Evolutionary conservation across 2,797 vertebrate species (phyloP).

Genomic region (Eutrigla gurnardus): DNA sequence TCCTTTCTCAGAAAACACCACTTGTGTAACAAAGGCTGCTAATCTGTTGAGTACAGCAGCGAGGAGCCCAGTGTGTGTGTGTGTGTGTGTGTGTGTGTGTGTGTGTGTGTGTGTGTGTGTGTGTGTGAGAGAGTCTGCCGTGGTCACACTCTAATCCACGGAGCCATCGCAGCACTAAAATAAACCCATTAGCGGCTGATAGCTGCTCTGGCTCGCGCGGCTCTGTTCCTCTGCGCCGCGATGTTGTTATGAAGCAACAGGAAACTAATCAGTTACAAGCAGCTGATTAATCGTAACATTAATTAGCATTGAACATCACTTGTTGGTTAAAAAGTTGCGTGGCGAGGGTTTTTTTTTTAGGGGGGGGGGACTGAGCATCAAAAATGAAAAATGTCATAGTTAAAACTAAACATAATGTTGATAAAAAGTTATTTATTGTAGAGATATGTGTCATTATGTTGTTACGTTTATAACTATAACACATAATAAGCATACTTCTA

Average conservation of each 20-base stretch:
- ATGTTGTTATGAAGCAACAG: slow-evolving; percentile 19
- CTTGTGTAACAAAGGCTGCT: slow-evolving; percentile 78
- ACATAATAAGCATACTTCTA: too few species aligned
- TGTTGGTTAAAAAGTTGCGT: neutral
- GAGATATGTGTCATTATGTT: too few species aligned
- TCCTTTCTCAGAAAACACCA: slow-evolving; percentile 74
- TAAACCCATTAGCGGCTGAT: slow-evolving; percentile 65
- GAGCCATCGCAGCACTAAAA: slow-evolving; percentile 73
- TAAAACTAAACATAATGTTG: too few species aligned
- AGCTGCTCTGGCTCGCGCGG: slow-evolving; percentile 23
- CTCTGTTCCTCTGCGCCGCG: neutral
- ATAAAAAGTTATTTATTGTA: too few species aligned
- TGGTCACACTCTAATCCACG: slow-evolving; percentile 77
- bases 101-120: neutral
- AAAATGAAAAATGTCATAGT: too few species aligned
- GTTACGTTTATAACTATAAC: too few species aligned
- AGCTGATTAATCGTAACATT: slow-evolving; percentile 16
- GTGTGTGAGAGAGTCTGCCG: slow-evolving; percentile 56
- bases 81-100: neutral
- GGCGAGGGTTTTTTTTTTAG: too few species aligned
- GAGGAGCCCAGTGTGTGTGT: slow-evolving; percentile 58
- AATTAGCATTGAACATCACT: neutral
- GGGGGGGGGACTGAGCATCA: too few species aligned
- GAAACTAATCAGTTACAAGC: slow-evolving; percentile 18
- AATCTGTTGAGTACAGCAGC: slow-evolving; percentile 78